phyloP scores from a whole-genome alignment of 2,113 vertebrate genomes.

The Emydura subglobosa region DNA sequence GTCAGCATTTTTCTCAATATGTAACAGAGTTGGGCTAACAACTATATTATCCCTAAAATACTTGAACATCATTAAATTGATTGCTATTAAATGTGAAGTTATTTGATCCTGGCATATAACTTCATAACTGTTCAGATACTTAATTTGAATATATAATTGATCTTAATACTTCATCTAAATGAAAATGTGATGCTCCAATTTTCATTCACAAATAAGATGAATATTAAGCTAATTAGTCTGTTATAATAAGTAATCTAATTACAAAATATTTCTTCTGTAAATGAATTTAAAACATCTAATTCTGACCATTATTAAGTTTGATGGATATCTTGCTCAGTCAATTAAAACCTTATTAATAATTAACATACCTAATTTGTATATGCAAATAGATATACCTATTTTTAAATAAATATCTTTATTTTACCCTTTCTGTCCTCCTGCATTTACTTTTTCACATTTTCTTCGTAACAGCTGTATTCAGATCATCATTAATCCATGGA shows the following conservation, averaged over 20 bases:
- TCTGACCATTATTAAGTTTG: slow-evolving; percentile 53
- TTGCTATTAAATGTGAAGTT: background rate
- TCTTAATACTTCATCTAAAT: slow-evolving; percentile 64
- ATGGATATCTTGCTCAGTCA: slow-evolving; percentile 49
- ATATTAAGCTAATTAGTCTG: slow-evolving; percentile 47
- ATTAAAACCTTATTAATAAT: slow-evolving; percentile 51
- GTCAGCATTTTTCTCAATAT: background rate
- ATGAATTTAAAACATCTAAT: slow-evolving; percentile 46
- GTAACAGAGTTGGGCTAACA: background rate
- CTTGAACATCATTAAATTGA: background rate
- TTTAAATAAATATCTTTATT: background rate
- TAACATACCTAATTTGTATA: slow-evolving; percentile 26
- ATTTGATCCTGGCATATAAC: slow-evolving; percentile 10
- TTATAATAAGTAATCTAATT: slow-evolving; percentile 46
- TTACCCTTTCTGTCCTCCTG: background rate
- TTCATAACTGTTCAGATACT: slow-evolving; percentile 7
- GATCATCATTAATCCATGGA: background rate
- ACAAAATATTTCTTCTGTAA: slow-evolving; percentile 15
- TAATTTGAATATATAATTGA: slow-evolving; percentile 54
- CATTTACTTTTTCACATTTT: background rate
- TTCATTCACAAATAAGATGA: slow-evolving; percentile 53
- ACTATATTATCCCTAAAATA: background rate
- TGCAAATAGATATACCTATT: slow-evolving; percentile 20
- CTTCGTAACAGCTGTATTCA: background rate
- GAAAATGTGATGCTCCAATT: slow-evolving; percentile 51